Evolutionary conservation across 64 coral and sea anemone species (phyloP), one percentile per base, ranked within the genome.

Genomic region (Dendronephthya gigantea): DNA sequence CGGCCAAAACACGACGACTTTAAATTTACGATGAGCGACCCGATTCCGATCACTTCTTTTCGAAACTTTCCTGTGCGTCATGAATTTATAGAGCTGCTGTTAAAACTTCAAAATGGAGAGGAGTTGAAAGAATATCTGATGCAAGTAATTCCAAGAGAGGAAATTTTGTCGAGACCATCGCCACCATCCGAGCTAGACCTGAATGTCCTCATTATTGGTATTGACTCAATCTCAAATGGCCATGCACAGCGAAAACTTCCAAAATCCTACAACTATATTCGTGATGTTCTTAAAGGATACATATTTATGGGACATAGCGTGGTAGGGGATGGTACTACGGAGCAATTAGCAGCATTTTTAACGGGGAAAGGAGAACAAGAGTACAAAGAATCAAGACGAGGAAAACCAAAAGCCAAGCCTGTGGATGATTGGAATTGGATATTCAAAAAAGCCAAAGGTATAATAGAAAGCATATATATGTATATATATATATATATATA

Each of bases 291-390:
- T 34, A 1, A 39, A 36, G 72, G 72, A 16, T 79, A 33, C 37
- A 79, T 79, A 16, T 79, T 79, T 19, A 79, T 79, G 72, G 72
- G 72, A 14, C 72, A 79, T 79, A 79, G 72, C 17, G 36, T 39
- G 30, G 72, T 79, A 39, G 72, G 72, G 36, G 72, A 79, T 79
- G 72, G 72, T 35, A 79, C 72, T 28, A 79, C 72, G 36, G 36
- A 79, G 36, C 72, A 79, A 34, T 34, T 79, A 39, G 72, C 72
- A 1, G 72, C 72, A 34, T 79, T 79, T 39, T 36, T 79, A 39
- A 79, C 72, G 34, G 72, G 72, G 9, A 29, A 79, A 34, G 72
- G 36, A 34, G 72, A 79, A 35, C 72, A 34, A 39, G 72, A 79
- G 72, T 79, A 34, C 27, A 19, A 9, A 12, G 72, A 79, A 34